Percentiles rank a stretch among this genome's conserved stretches.
phyloP scores from a whole-genome alignment of 2,797 vertebrate species.

The Coregonus sp. region DNA sequence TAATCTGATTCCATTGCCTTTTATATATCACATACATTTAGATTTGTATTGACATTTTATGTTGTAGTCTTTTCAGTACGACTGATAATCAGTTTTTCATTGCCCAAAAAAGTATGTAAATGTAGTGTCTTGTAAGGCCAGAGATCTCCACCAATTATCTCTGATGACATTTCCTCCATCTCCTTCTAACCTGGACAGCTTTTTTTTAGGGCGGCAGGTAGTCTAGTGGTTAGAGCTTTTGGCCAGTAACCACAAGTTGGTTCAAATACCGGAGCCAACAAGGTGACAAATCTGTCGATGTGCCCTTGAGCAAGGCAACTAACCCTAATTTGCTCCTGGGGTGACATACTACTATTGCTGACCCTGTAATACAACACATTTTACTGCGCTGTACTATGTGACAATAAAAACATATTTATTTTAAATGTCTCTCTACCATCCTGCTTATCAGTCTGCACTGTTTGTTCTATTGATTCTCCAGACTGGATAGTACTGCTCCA shows the following conservation, averaged over 20 bases:
- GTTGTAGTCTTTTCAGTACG: background rate
- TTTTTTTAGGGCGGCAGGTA: constrained; percentile 17
- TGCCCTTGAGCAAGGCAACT: too few relatives aligned
- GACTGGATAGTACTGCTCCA: constrained; percentile 29
- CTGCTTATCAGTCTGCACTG: constrained; percentile 37
- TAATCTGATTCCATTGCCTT: too few relatives aligned
- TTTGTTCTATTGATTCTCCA: constrained; percentile 39
- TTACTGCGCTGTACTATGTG: too few relatives aligned
- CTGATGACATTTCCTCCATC: constrained; percentile 46
- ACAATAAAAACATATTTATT: too few relatives aligned
- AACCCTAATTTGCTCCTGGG: too few relatives aligned
- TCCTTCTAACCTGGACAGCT: constrained; percentile 24
- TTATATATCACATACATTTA: background rate
- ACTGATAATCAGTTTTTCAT: background rate
- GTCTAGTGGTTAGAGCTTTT: too few relatives aligned
- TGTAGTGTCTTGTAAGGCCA: background rate
- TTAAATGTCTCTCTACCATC: constrained; percentile 14
- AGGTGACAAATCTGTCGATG: too few relatives aligned
- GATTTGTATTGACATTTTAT: background rate
- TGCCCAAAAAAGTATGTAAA: background rate
- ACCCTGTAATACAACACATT: too few relatives aligned
- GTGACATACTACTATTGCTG: too few relatives aligned
- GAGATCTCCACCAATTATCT: constrained; percentile 42
- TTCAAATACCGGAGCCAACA: too few relatives aligned
- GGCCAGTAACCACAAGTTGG: too few relatives aligned